These are phyloP conservation scores for Cossypha caffra DNA, from an alignment of 2,797 vertebrate genomes.

Conservation along the genomic window DNA sequence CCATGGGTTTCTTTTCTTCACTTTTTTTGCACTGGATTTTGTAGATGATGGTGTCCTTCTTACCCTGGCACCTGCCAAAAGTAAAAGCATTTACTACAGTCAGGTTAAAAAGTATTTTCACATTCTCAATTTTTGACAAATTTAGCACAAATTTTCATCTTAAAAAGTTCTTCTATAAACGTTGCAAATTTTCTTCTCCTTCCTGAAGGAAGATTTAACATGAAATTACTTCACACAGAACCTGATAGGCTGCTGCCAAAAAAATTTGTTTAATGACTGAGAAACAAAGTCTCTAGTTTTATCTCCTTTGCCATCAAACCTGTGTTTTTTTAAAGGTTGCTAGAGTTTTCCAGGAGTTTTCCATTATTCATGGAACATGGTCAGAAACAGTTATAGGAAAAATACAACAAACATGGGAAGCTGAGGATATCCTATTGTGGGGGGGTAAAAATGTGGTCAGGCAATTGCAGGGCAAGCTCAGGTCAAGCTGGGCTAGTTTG, in stretches of 20 bases:
- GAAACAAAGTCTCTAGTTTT: background rate
- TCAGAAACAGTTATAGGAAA: background rate
- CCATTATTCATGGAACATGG: background rate
- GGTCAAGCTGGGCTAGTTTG: background rate
- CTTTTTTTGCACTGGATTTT: slow-evolving; percentile 86
- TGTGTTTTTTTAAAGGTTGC: background rate
- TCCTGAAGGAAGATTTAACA: background rate
- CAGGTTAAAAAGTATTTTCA: background rate
- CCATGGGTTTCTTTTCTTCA: slow-evolving; percentile 97
- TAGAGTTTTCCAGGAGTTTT: background rate
- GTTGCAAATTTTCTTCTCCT: background rate
- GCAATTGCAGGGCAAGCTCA: background rate
- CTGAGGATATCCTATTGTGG: background rate
- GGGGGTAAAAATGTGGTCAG: background rate
- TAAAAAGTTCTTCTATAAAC: background rate
- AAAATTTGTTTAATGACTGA: background rate
- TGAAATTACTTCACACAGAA: background rate
- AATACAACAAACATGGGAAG: background rate
- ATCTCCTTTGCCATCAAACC: background rate
- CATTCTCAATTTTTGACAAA: background rate
- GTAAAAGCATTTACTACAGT: background rate
- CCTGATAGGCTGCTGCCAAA: background rate
- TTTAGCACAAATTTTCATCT: background rate
- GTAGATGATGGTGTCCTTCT: slow-evolving; percentile 83
- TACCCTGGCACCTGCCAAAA: slow-evolving; percentile 80